phyloP scores from a whole-genome alignment of 37 sponge, comb jelly and placozoan genomes.

The Theonella swinhoei region DNA sequence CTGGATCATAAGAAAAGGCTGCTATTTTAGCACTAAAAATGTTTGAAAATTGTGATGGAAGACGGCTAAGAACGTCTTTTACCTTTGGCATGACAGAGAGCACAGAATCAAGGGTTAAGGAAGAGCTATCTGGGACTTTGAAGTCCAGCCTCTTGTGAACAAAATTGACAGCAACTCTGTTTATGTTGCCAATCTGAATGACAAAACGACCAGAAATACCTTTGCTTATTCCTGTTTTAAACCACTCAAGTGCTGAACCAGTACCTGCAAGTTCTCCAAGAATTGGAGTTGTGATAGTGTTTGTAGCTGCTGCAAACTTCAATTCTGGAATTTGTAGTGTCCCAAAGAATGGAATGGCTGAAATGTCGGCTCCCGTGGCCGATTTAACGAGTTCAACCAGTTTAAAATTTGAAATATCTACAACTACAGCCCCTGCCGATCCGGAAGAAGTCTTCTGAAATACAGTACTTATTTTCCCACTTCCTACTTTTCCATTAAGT shows the following conservation, averaged over 20 bases:
- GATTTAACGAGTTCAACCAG: background rate
- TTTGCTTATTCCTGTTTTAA: background rate
- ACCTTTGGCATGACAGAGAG: background rate
- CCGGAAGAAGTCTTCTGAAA: background rate
- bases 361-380: background rate
- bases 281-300: background rate
- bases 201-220: background rate
- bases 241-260: background rate
- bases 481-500: background rate
- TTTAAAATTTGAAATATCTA: background rate
- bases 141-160: background rate
- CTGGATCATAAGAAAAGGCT: background rate
- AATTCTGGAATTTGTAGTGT: background rate
- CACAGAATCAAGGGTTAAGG: background rate
- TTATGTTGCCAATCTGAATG: background rate
- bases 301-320: background rate
- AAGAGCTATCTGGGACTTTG: background rate
- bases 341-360: background rate
- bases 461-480: background rate
- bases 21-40: background rate
- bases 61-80: background rate
- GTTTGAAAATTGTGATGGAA: background rate
- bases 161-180: background rate
- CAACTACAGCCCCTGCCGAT: background rate
- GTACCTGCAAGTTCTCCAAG: background rate